Evolutionary conservation across 2,888 invertebrate genomes (phyloP).

Genomic region (Hemistola chrysoprasaria): DNA sequence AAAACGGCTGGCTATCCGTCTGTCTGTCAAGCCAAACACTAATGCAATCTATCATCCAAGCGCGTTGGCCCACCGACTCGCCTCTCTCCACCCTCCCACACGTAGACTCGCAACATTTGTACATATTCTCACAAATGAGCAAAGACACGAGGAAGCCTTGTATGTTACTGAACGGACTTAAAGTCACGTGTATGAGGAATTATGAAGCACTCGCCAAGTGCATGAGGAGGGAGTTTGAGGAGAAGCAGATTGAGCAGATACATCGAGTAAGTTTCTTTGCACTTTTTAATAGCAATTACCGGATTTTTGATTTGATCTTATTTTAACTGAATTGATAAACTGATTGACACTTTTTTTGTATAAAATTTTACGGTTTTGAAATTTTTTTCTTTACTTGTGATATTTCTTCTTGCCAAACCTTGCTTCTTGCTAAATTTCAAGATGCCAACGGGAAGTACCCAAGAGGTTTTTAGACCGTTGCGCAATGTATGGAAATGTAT

Average conservation of each 20-base stretch:
- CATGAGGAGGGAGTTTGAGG: slow-evolving; percentile 85
- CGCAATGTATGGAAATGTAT: too few species aligned
- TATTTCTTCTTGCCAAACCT: too few species aligned
- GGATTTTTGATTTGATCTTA: too few species aligned
- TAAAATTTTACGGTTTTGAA: too few species aligned
- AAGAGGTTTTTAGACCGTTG: too few species aligned
- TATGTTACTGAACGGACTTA: slow-evolving; percentile 81
- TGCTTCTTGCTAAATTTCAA: too few species aligned
- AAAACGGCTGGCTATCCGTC: slow-evolving; percentile 93
- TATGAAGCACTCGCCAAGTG: slow-evolving; percentile 84
- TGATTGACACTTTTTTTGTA: too few species aligned
- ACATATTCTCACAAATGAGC: slow-evolving; percentile 80
- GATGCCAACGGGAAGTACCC: too few species aligned
- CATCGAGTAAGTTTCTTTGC: slow-evolving; percentile 81
- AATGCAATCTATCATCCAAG: slow-evolving; percentile 96
- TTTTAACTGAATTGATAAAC: too few species aligned
- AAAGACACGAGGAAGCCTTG: slow-evolving; percentile 61
- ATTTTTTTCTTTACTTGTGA: too few species aligned
- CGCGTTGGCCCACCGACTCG: slow-evolving; percentile 90
- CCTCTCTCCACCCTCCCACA: slow-evolving; percentile 90
- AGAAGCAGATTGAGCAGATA: slow-evolving; percentile 86
- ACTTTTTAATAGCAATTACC: too few species aligned
- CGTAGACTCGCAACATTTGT: slow-evolving; percentile 84
- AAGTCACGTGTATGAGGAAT: slow-evolving; percentile 75
- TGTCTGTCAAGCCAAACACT: slow-evolving; percentile 89